Evolutionary conservation across 2,888 invertebrate genomes (phyloP), one percentile per base, ranked within the genome.

Genomic region (Andricus curvator): DNA sequence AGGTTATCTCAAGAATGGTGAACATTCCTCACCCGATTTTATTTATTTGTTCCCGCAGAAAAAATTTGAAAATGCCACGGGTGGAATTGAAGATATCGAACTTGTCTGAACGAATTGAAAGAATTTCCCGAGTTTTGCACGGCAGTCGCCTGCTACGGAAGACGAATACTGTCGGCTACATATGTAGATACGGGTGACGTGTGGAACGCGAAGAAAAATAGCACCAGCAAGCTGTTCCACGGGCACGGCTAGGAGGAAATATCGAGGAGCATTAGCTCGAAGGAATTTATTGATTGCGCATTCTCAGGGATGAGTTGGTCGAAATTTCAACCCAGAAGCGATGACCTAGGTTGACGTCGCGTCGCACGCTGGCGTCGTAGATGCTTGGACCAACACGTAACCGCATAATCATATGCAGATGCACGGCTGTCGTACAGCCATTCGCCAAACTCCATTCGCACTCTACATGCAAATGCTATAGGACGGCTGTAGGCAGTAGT

Each of bases 401-500:
- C 84, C 84, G 89, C 86, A 89, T 89, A 89, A 89, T 89, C 85
- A 88, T 86, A 89, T 89, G 90, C 87, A 89, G 89, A 89, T 90
- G 85, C 85, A 86, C 82, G 85, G 84, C 81, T 80, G 76, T 84
- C 82, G 82, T 84, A 84, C 80, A 56, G 74, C 74, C 85, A 85
- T 88, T 85, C 86, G 82, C 85, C 88, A 86, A 86, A 89, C 85
- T 88, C 86, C 85, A 86, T 88, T 89, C 86, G 87, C 89, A 88
- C 89, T 89, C 86, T 85, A 86, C 85, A 90, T 89, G 90, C 88
- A 89, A 89, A 89, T 48, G 56, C 11, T 51, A 44, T 44, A 67
- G 44, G 17, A 62, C 29, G 25, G 3, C 41, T 77, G 62, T 77
- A 77, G 70, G 67, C 77, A 79, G 77, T 78, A 81, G 70, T 82